These are phyloP conservation scores for Parus major DNA, from an alignment of 2,113 vertebrate species.

Conservation along the genomic window DNA sequence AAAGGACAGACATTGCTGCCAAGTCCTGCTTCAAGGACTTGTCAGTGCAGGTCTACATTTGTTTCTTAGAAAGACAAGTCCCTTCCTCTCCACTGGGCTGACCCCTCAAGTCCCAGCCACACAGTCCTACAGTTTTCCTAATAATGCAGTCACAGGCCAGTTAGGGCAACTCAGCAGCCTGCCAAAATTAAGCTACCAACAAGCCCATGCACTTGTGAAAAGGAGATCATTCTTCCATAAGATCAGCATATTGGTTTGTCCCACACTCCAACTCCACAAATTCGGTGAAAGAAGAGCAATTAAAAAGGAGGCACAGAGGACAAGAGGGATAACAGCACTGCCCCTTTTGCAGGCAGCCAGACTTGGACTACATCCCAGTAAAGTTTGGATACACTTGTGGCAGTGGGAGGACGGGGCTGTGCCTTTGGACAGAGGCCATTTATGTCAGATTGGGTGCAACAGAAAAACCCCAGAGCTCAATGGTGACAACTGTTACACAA, in stretches of 20 bases:
- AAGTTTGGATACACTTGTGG: background rate
- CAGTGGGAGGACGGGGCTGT: background rate
- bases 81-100: background rate
- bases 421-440: background rate
- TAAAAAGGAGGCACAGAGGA: background rate
- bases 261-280: background rate
- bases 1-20: background rate
- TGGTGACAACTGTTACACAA: background rate
- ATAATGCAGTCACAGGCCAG: background rate
- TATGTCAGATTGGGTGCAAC: background rate
- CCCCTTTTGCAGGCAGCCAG: background rate
- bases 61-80: background rate
- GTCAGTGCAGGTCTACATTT: background rate
- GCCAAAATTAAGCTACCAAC: background rate
- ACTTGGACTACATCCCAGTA: background rate
- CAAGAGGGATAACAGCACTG: background rate
- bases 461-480: background rate
- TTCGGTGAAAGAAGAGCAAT: background rate
- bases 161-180: background rate
- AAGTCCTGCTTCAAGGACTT: background rate
- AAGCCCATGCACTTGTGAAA: background rate
- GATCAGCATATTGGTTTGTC: background rate
- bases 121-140: background rate
- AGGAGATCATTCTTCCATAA: background rate
- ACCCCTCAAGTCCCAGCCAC: background rate